Evolutionary conservation across 1,140 invertebrate species (phyloP).

Genomic region (Bicyclus anynana): DNA sequence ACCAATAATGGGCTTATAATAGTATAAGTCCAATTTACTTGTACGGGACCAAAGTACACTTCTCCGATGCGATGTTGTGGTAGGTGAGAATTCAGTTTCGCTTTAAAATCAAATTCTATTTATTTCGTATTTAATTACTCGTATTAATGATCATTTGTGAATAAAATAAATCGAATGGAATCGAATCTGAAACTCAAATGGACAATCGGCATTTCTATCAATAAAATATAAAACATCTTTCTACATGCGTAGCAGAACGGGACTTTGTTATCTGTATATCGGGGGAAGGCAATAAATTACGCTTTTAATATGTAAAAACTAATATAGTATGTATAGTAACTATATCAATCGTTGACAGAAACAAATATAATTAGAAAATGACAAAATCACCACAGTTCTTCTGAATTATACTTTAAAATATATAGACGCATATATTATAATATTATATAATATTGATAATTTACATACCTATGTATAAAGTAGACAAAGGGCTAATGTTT

Average conservation of each 20-base stretch:
- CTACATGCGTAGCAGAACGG: constrained; percentile 1
- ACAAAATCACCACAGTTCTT: constrained; percentile 15
- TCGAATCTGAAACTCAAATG: not conserved
- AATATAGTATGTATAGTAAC: constrained; percentile 29
- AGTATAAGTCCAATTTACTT: no score
- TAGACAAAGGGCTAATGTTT: constrained; percentile 48
- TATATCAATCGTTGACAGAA: constrained; percentile 17
- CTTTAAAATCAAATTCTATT: not conserved
- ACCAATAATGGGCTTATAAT: no score
- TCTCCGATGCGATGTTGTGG: not conserved
- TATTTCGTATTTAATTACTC: not conserved
- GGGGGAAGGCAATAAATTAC: constrained; percentile 80
- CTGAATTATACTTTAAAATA: constrained; percentile 15
- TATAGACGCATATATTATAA: constrained; percentile 15
- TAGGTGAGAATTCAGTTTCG: not conserved
- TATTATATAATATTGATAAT: no score
- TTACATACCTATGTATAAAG: constrained; percentile 20
- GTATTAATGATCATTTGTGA: not conserved
- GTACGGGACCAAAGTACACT: constrained; percentile 61
- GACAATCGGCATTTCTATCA: not conserved
- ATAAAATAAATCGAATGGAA: no score
- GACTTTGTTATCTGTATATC: constrained; percentile 30
- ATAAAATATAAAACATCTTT: not conserved
- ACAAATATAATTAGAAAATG: constrained; percentile 14
- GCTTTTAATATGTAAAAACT: constrained; percentile 72